Base-by-base conservation (phyloP, 35 echinoderm and acorn worm genomes). In the Chiridota heheva region DNA sequence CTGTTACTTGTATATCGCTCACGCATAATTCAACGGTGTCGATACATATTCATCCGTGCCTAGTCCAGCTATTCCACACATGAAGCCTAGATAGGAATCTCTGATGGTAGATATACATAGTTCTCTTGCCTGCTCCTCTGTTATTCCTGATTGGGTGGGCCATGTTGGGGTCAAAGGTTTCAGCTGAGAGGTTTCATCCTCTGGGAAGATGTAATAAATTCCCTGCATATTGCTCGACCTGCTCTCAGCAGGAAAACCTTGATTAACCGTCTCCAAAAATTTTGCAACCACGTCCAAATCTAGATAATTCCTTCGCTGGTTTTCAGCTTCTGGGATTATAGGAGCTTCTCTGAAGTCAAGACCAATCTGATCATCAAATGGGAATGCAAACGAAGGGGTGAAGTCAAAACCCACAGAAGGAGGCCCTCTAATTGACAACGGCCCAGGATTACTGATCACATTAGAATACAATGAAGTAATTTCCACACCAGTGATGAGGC, bases 121-220 rank as follows among this genome's bases (percentile, higher is more conserved):
- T 44, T 89, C 67, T 18, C 44, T 64, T n/a, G 95, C 95, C 53
- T 98, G 89, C 5, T 72, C 29, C 34, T 85, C 60, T 17, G 95
- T 92, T 41, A 98, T 92, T 49, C 89, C 88, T 30, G 84, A 91
- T 10, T 84, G 73, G 4, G 95, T 98, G 36, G 95, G 95, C 95
- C 95, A 98, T 40, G 49, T 73, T 45, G 65, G 40, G 1, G 40
- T 56, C 10, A 98, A 22, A 17, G 89, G 89, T 69, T 44, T 12
- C 5, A 89, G 72, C 28, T 98, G 85, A 7, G 69, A 42, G 6
- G 55, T 36, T 39, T 57, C 72, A 18, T 90, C 82, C 69, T 96
- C 92, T 2, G 92, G 92, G 38, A 70, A 77, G 42, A 96, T 90
- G 39, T 67, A 72, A 63, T 96, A 96, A 5, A 62, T 68, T 8